Conservation (phyloP, 2,797 vertebrate species). For the Cuculus canorus region DNA sequence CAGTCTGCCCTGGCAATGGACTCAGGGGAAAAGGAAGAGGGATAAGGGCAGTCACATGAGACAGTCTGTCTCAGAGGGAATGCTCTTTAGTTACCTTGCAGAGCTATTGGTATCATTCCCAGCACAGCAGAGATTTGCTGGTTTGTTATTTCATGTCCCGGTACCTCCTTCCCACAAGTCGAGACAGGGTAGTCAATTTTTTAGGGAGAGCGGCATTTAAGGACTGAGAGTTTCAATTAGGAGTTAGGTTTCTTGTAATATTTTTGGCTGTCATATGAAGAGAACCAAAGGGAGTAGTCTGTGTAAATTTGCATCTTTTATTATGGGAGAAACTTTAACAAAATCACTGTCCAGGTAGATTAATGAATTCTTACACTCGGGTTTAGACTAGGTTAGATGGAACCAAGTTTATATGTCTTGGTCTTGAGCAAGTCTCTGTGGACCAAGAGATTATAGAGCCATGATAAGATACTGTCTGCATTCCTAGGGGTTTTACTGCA, state of each 20-base stretch:
- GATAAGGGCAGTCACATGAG: background rate
- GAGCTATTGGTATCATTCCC: background rate
- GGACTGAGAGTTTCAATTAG: background rate
- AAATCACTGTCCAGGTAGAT: background rate
- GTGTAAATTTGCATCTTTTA: background rate
- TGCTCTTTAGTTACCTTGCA: background rate
- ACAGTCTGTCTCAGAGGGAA: background rate
- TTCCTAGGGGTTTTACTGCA: slow-evolving; percentile 14
- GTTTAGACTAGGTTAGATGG: background rate
- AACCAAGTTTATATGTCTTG: background rate
- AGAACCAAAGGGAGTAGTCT: background rate
- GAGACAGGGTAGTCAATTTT: background rate
- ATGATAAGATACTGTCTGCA: background rate
- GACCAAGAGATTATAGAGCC: background rate
- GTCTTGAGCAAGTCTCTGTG: background rate
- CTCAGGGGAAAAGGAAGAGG: background rate
- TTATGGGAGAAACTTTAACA: background rate
- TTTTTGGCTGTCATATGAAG: background rate
- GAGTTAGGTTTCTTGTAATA: background rate
- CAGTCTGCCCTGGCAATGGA: background rate
- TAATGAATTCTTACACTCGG: background rate
- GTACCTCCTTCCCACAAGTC: background rate
- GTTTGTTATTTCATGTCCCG: background rate
- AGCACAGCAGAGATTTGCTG: background rate
- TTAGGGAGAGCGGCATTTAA: background rate